A percentile compares a stretch with the other conserved stretches of the same genome.
Conservation (phyloP, 1,140 invertebrate species). For the Saccostrea echinata region DNA sequence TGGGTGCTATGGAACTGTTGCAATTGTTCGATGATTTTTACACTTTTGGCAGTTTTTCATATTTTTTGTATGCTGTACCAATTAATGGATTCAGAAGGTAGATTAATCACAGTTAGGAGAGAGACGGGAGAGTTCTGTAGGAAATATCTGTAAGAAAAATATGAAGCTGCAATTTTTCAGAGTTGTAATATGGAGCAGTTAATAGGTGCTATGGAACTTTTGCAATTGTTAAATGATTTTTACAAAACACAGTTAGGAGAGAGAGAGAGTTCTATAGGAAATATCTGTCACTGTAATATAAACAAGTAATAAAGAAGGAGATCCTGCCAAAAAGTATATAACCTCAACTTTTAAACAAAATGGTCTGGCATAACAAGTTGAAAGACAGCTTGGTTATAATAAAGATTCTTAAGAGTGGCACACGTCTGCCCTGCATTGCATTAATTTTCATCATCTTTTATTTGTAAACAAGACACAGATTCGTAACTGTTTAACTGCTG, state of each 20-base stretch:
- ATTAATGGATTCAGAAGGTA: background rate
- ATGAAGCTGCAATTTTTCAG: background rate
- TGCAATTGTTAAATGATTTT: background rate
- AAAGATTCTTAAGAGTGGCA: background rate
- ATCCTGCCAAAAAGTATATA: background rate
- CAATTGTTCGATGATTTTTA: background rate
- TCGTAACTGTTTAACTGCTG: slow-evolving; percentile 19
- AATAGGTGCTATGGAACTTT: background rate
- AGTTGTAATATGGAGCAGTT: slow-evolving; percentile 1
- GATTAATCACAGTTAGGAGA: background rate
- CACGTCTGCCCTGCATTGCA: slow-evolving; percentile 5
- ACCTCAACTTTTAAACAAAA: slow-evolving; percentile 17
- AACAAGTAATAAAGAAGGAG: background rate
- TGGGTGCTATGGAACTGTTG: background rate
- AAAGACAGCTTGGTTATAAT: slow-evolving; percentile 24
- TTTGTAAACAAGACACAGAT: slow-evolving; percentile 28
- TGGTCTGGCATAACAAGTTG: background rate
- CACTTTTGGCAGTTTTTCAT: slow-evolving; percentile 7
- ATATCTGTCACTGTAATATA: slow-evolving; percentile 21
- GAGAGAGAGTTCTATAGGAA: background rate
- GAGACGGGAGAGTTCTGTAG: background rate
- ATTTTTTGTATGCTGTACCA: background rate
- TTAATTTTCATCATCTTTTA: slow-evolving; percentile 29
- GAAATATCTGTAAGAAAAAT: background rate
- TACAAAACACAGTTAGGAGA: too few species aligned